Evolutionary conservation across 2,888 invertebrate species (phyloP).

Genomic region (Sinelater perroti): DNA sequence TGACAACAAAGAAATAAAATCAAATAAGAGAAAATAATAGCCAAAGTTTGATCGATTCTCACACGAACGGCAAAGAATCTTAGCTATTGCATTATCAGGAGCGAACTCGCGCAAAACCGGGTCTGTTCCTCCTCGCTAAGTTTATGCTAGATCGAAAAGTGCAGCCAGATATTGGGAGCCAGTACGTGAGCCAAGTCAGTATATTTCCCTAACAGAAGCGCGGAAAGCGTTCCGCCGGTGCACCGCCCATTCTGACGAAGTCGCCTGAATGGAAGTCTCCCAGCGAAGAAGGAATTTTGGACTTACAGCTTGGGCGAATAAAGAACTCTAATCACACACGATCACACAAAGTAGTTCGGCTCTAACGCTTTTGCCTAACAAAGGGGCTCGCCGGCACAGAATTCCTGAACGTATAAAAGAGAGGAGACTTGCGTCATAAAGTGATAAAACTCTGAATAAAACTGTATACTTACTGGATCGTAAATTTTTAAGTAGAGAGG

Average conservation of each 20-base stretch:
- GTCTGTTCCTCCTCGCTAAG: not conserved
- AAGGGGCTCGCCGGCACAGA: constrained; percentile 38
- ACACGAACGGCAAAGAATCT: not conserved
- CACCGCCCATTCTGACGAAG: constrained; percentile 18
- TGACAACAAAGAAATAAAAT: not conserved
- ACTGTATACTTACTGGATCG: constrained; percentile 43
- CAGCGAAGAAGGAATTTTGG: constrained; percentile 25
- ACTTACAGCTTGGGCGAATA: constrained; percentile 34
- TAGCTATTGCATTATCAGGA: not conserved
- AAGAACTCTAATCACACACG: constrained; percentile 40
- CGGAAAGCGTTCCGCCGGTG: constrained; percentile 15
- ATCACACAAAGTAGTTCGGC: constrained; percentile 38
- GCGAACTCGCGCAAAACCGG: not conserved
- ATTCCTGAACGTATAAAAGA: constrained; percentile 41
- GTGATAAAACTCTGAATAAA: constrained; percentile 46
- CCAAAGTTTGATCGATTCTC: not conserved
- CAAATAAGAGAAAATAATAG: too few relatives aligned
- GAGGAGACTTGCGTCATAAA: constrained; percentile 43
- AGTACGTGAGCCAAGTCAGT: constrained; percentile 7
- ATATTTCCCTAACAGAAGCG: constrained; percentile 12
- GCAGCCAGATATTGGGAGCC: constrained; percentile 10
- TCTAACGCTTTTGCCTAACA: constrained; percentile 41
- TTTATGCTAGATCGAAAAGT: constrained; percentile 7
- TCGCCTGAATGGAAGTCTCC: constrained; percentile 20
- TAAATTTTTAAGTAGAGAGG: constrained; percentile 43